Base-by-base conservation (phyloP, 2,113 vertebrate genomes). In the Petrocephalus zakoni region DNA sequence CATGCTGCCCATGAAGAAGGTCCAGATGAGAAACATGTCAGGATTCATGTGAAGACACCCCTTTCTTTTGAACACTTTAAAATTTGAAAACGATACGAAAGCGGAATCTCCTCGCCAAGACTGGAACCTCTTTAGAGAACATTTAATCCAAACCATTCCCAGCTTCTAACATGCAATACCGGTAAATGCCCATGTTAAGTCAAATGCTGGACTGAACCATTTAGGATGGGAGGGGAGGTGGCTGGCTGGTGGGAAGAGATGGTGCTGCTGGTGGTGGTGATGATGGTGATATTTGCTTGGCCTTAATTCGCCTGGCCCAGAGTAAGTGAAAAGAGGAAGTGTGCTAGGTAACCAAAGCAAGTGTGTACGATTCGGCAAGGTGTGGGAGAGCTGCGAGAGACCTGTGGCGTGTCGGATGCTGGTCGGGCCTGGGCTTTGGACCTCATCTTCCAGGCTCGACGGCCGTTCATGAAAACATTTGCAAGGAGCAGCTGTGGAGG, bases 311-410 rank as follows among this genome's bases (percentile, higher is more conserved):
- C 93, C 93, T 96, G 94, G 93, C 84, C 64, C 91, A 90, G 90
- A 93, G 90, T 92, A 93, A 91, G 92, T 92, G 92, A 92, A 94
- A 92, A 93, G 53, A 91, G 93, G 93, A 91, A 0, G 21, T 87
- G 22, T 94, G 96, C 95, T 96, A 96, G 94, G 92, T 94, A 97
- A 97, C 97, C 97, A 97, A 98, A 97, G 97, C 93, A 93, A 95
- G 96, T 93, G 90, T 92, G 88, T 94, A 93, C 94, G 89, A 90
- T 90, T 92, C 90, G 90, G 91, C 93, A 89, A 91, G 92, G 92
- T 90, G 93, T 91, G 85, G 86, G 92, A 91, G 91, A 93, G 92
- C 92, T 91, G 92, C 92, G 94, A 92, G 91, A 92, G 91, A 88
- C 81, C 89, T 88, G 90, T 83, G 15, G 42, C 90, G 88, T 72